Conservation (phyloP, 2,888 invertebrate genomes). For the Epinotia demarniana region DNA sequence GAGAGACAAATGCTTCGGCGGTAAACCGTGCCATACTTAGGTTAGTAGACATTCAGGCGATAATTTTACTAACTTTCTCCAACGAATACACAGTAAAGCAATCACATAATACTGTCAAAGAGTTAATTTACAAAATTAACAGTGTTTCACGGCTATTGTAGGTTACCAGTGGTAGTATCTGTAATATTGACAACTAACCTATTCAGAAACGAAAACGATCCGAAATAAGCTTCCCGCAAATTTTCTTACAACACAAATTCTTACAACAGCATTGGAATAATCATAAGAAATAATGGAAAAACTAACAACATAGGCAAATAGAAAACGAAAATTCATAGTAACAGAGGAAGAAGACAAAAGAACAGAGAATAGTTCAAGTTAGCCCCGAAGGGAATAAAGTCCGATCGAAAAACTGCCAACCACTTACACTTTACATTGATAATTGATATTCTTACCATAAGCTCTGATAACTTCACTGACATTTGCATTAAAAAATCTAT, state of each 20-base stretch:
- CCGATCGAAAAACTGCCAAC: conserved; percentile 77
- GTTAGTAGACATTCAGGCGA: conserved; percentile 8
- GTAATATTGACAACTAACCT: conserved; percentile 8
- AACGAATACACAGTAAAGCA: conserved; percentile 27
- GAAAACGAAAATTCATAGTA: conserved; percentile 69
- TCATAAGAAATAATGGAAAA: conserved; percentile 61
- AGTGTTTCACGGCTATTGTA: not conserved
- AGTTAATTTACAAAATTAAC: conserved; percentile 4
- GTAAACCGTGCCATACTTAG: not conserved
- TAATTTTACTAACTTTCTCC: conserved; percentile 22
- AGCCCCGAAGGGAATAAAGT: conserved; percentile 65
- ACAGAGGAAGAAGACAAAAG: conserved; percentile 56
- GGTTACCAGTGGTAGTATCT: not conserved
- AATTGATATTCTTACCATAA: conserved; percentile 76
- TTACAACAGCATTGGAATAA: conserved; percentile 55
- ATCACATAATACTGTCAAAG: conserved; percentile 14
- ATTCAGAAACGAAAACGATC: conserved; percentile 18
- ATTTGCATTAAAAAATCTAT: conserved; percentile 64
- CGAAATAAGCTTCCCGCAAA: conserved; percentile 46
- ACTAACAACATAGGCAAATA: conserved; percentile 62
- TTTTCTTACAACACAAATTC: conserved; percentile 72
- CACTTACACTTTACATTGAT: conserved; percentile 73
- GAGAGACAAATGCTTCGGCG: not conserved
- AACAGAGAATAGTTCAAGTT: conserved; percentile 58
- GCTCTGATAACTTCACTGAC: conserved; percentile 81